Percentiles rank a stretch among this genome's conserved stretches.
phyloP scores from a whole-genome alignment of 2,113 vertebrate genomes.

The Poecilia latipinna region DNA sequence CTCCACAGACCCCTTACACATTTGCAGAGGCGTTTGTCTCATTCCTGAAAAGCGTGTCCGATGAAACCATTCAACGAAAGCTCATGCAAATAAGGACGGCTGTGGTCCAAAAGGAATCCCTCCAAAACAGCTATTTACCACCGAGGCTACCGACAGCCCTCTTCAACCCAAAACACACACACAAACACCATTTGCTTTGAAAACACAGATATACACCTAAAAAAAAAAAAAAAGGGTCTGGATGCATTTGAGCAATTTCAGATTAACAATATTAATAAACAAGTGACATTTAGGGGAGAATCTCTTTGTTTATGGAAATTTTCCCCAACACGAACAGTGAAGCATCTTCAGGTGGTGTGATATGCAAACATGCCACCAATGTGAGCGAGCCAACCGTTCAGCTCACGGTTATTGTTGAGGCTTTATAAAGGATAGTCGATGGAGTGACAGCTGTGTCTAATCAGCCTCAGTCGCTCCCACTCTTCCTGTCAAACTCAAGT shows the following conservation, averaged over 20 bases:
- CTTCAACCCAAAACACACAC: conserved; percentile 17
- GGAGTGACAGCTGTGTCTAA: conserved; percentile 83
- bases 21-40: conserved; percentile 48
- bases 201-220: conserved; percentile 20
- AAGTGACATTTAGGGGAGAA: conserved; percentile 8
- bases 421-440: conserved; percentile 55
- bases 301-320: conserved; percentile 16
- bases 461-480: conserved; percentile 70
- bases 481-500: conserved; percentile 75
- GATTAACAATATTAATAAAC: conserved; percentile 11
- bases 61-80: conserved; percentile 53
- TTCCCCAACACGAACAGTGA: conserved; percentile 19
- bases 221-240: not conserved
- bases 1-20: conserved; percentile 6
- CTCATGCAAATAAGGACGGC: conserved; percentile 35
- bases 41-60: conserved; percentile 53
- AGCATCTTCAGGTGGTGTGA: conserved; percentile 16
- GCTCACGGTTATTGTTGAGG: conserved; percentile 62
- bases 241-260: not conserved
- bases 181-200: conserved; percentile 7
- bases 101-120: conserved; percentile 29
- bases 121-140: conserved; percentile 40
- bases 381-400: conserved; percentile 53
- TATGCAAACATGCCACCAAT: conserved; percentile 60
- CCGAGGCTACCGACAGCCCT: not conserved